Conservation (phyloP, 2,888 invertebrate species). For the Dysmachus trigonus region DNA sequence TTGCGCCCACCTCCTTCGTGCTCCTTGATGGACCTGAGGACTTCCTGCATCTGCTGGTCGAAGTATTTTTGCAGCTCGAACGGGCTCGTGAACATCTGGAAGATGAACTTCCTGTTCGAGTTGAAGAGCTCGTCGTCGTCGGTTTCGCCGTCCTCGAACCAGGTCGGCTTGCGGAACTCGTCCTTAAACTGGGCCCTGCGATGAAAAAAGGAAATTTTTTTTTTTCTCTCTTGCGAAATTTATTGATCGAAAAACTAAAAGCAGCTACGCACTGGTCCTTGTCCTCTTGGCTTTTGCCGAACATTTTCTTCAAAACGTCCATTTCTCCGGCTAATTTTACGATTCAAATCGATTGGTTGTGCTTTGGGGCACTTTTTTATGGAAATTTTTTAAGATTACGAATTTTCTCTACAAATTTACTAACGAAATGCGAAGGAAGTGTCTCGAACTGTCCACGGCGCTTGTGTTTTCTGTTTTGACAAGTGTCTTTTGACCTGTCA, state of each 20-base stretch:
- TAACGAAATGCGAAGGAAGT: background rate
- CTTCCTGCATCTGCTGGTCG: slow-evolving; percentile 69
- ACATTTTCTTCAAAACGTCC: slow-evolving; percentile 60
- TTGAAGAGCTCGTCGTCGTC: slow-evolving; percentile 64
- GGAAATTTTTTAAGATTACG: background rate
- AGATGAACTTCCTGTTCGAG: slow-evolving; percentile 63
- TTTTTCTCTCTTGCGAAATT: background rate
- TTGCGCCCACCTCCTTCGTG: slow-evolving; percentile 54
- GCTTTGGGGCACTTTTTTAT: background rate
- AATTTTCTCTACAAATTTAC: background rate
- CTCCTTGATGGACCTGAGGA: slow-evolving; percentile 66
- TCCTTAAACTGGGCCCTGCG: slow-evolving; percentile 55
- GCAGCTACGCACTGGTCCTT: slow-evolving; percentile 54
- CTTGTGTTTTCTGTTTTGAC: background rate
- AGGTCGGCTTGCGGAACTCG: slow-evolving; percentile 63
- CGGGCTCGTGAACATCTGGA: slow-evolving; percentile 70
- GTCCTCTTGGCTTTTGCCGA: slow-evolving; percentile 54
- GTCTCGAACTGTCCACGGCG: background rate
- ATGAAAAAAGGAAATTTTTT: background rate
- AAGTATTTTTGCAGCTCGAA: slow-evolving; percentile 71
- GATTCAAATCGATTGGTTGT: background rate
- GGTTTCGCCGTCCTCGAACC: slow-evolving; percentile 64
- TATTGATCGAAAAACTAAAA: background rate
- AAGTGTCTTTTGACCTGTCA: background rate
- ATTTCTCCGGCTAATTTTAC: slow-evolving; percentile 46